These are phyloP conservation scores for Emys orbicularis DNA, from an alignment of 2,797 vertebrate genomes.

Conservation along the genomic window DNA sequence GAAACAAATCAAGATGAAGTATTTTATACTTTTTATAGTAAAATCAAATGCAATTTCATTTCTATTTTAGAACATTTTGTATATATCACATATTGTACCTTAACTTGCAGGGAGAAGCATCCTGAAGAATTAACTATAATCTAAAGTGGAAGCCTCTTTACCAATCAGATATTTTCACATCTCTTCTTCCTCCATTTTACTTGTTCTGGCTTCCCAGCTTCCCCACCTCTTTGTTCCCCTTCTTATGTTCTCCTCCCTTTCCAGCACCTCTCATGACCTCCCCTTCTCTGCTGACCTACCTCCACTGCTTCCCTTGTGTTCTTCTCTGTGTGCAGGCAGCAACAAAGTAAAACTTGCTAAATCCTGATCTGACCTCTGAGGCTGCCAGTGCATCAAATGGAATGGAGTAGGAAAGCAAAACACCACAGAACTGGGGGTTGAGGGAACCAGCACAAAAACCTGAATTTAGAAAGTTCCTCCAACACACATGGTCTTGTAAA, in stretches of 20 bases:
- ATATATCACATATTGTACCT: not conserved
- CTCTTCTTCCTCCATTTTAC: not conserved
- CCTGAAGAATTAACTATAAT: not conserved
- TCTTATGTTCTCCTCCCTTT: not conserved
- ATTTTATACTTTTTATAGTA: not conserved
- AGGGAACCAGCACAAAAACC: not conserved
- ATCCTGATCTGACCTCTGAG: not conserved
- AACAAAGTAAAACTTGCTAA: not conserved
- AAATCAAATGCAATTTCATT: not conserved
- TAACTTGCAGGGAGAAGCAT: not conserved
- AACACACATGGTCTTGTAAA: not conserved
- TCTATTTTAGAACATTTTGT: too few relatives aligned
- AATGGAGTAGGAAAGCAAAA: not conserved
- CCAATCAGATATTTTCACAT: not conserved
- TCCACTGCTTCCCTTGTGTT: not conserved
- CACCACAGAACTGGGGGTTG: not conserved
- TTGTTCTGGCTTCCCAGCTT: not conserved
- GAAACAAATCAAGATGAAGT: rapidly evolving
- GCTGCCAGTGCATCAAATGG: not conserved
- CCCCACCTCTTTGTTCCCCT: not conserved
- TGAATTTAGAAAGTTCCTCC: not conserved
- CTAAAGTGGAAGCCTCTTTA: not conserved
- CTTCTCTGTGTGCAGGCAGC: not conserved
- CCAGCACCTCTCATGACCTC: rapidly evolving
- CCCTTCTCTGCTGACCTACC: not conserved